phyloP scores from a whole-genome alignment of 64 coral and sea anemone genomes.

The Trachythela sp. region DNA sequence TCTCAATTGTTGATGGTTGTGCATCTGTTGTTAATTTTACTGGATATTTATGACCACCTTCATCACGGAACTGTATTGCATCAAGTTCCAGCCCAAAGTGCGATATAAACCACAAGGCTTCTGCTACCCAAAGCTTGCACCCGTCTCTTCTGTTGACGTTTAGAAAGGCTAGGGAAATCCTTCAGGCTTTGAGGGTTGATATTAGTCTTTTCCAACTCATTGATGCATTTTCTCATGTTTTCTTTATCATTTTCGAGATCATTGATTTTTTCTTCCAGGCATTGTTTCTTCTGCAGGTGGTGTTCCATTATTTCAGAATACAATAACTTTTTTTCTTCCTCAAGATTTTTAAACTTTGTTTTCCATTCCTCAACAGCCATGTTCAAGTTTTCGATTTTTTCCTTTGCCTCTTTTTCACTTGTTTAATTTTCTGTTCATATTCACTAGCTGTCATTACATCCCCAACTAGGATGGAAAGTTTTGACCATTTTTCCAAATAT shows the following conservation, averaged over 20 bases:
- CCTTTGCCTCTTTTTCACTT: neutral
- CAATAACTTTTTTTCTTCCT: neutral
- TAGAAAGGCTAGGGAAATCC: neutral
- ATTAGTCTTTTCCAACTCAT: neutral
- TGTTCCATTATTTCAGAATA: neutral
- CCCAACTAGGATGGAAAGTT: neutral
- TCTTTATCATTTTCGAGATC: neutral
- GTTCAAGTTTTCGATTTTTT: neutral
- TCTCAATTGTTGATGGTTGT: too few relatives aligned
- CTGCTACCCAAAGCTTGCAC: neutral
- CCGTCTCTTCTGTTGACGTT: neutral
- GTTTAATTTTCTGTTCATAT: neutral
- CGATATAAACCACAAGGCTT: neutral
- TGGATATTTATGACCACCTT: neutral
- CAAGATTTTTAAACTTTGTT: neutral
- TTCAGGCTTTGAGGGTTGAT: neutral
- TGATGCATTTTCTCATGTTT: neutral
- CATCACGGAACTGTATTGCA: neutral
- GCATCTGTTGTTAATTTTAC: too few relatives aligned
- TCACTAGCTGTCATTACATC: neutral
- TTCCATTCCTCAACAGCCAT: neutral
- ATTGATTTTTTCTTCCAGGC: neutral
- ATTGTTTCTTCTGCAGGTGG: neutral
- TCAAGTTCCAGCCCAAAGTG: neutral
- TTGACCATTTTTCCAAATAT: neutral